Conservation (phyloP, 2,888 invertebrate species). For the Acronicta leporina region DNA sequence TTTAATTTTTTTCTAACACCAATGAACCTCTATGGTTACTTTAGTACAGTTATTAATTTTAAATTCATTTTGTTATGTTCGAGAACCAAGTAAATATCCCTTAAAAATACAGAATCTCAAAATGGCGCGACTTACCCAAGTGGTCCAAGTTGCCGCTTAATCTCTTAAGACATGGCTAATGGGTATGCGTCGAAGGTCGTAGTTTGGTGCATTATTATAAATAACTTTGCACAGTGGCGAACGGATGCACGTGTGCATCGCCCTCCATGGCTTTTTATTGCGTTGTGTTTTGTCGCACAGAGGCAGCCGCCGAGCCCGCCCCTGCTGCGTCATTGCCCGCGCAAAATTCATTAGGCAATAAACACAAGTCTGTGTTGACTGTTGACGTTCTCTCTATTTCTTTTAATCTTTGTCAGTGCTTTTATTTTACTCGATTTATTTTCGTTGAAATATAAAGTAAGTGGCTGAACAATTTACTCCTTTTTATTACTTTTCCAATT, state of each 20-base stretch:
- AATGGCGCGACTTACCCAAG: conserved; percentile 3
- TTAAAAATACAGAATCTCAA: conserved; percentile 3
- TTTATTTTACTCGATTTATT: background rate
- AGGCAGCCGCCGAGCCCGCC: conserved; percentile 40
- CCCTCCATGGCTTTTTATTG: conserved; percentile 80
- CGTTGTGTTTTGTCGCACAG: conserved; percentile 62
- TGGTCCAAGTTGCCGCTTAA: conserved; percentile 26
- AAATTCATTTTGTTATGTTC: background rate
- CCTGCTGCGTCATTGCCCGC: conserved; percentile 59
- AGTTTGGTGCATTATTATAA: conserved; percentile 66
- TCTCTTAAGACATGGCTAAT: conserved; percentile 18
- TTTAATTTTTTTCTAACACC: too few species aligned
- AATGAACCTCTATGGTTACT: too few species aligned
- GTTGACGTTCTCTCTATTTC: conserved; percentile 51
- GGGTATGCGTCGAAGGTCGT: conserved; percentile 37
- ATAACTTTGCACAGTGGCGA: conserved; percentile 82
- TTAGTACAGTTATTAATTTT: too few species aligned
- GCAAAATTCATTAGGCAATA: conserved; percentile 63
- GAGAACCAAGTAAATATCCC: background rate
- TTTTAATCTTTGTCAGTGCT: conserved; percentile 31
- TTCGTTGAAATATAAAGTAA: too few species aligned
- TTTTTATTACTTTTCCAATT: too few species aligned
- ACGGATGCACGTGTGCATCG: conserved; percentile 88
- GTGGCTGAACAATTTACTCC: too few species aligned
- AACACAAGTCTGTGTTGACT: conserved; percentile 46